Evolutionary conservation across 1,140 invertebrate species (phyloP).

Genomic region (Bemisia tabaci): DNA sequence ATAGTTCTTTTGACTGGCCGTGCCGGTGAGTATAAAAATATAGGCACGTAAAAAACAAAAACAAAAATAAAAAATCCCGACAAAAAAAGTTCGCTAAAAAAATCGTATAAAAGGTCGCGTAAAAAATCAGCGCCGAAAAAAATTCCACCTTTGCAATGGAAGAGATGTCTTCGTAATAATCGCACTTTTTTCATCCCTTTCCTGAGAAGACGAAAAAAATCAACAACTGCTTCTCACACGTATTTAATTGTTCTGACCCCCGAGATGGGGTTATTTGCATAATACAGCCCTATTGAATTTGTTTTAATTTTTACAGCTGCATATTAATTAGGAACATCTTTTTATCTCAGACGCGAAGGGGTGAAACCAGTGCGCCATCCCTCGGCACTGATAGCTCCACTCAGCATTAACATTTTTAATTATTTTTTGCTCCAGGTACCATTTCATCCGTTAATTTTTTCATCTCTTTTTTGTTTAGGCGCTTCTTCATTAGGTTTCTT

Average conservation of each 20-base stretch:
- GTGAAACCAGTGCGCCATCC: not conserved
- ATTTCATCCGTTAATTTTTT: not conserved
- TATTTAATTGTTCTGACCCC: not conserved
- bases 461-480: not conserved
- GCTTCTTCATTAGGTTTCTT: not conserved
- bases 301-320: not conserved
- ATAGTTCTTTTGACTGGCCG: too few species aligned
- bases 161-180: too few species aligned
- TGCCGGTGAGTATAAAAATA: too few species aligned
- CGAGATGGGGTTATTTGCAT: not conserved
- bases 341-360: not conserved
- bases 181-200: not conserved
- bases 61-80: not conserved
- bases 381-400: not conserved
- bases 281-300: not conserved
- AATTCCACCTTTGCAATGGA: too few species aligned
- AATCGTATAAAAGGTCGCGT: too few species aligned
- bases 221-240: not conserved
- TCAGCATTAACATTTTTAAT: not conserved
- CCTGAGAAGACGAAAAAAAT: not conserved
- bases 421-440: not conserved
- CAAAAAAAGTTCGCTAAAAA: not conserved
- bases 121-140: too few species aligned
- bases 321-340: not conserved
- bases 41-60: not conserved